Conservation (phyloP, 2,888 invertebrate genomes). For the Luffia ferchaultella region DNA sequence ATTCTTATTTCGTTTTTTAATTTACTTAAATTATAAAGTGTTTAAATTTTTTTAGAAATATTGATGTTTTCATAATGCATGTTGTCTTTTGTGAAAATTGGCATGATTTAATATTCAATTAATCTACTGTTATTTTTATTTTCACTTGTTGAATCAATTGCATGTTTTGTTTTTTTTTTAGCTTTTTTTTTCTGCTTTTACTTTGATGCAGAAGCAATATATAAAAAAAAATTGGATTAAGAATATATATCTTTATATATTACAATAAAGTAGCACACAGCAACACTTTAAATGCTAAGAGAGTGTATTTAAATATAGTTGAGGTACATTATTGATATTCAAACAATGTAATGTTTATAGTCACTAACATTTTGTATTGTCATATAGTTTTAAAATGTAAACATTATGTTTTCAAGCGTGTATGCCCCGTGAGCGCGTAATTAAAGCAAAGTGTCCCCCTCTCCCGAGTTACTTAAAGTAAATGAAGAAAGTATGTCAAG, state of each 20-base stretch:
- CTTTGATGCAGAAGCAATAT: constrained; percentile 59
- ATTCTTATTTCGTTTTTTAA: constrained; percentile 16
- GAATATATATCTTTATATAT: not conserved
- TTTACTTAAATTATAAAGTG: too few species aligned
- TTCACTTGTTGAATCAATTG: not conserved
- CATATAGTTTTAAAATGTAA: too few species aligned
- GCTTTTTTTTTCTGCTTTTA: constrained; percentile 30
- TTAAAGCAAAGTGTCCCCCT: too few species aligned
- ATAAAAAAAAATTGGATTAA: not conserved
- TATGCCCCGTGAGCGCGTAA: too few species aligned
- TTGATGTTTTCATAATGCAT: constrained; percentile 5
- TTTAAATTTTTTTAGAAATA: constrained; percentile 16
- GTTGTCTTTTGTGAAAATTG: constrained; percentile 3
- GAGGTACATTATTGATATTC: too few species aligned
- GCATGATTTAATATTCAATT: not conserved
- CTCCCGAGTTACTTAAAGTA: too few species aligned
- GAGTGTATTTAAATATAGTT: constrained; percentile 1
- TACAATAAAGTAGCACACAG: constrained; percentile 1
- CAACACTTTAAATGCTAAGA: constrained; percentile 5
- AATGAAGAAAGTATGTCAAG: too few species aligned
- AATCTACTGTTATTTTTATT: not conserved
- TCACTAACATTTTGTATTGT: too few species aligned
- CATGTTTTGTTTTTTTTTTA: constrained; percentile 12
- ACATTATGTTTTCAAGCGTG: too few species aligned
- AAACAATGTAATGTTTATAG: too few species aligned